Conservation (phyloP, 2,113 vertebrate species). For the Gavia stellata region DNA sequence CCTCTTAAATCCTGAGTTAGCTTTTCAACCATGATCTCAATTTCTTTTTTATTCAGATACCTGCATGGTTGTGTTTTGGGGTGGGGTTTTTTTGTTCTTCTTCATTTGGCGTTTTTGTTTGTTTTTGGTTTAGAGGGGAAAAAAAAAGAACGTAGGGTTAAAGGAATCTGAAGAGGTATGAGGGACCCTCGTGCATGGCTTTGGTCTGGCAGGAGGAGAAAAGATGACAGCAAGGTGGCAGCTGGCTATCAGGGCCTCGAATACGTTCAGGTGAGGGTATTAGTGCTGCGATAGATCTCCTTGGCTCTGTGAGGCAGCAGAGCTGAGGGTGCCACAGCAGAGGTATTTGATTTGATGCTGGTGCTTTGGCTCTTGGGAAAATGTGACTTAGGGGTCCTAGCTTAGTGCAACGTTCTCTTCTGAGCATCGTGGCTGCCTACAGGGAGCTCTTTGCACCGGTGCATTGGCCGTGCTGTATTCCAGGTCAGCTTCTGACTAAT, state of each 20-base stretch:
- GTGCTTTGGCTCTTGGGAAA: neutral
- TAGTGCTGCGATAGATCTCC: neutral
- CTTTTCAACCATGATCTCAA: accelerated
- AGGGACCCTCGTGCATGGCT: neutral
- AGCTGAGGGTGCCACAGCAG: neutral
- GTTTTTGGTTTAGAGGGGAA: neutral
- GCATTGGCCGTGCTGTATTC: accelerated
- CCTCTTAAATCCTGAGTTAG: neutral
- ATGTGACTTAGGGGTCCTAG: too few species aligned
- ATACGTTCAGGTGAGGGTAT: neutral
- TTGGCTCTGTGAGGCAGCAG: neutral
- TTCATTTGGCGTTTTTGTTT: neutral
- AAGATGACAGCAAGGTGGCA: neutral
- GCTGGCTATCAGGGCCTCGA: accelerated
- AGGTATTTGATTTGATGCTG: neutral
- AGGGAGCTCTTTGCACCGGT: neutral
- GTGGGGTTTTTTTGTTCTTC: neutral
- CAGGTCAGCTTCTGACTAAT: neutral
- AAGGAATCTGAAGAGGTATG: neutral
- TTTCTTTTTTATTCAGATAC: neutral
- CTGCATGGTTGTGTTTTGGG: neutral
- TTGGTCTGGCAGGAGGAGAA: neutral
- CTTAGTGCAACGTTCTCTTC: neutral
- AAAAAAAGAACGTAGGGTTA: neutral
- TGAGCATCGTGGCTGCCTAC: neutral